These are phyloP conservation scores for Gallinago stenura DNA, from an alignment of 2,797 vertebrate genomes.

Conservation along the genomic window DNA sequence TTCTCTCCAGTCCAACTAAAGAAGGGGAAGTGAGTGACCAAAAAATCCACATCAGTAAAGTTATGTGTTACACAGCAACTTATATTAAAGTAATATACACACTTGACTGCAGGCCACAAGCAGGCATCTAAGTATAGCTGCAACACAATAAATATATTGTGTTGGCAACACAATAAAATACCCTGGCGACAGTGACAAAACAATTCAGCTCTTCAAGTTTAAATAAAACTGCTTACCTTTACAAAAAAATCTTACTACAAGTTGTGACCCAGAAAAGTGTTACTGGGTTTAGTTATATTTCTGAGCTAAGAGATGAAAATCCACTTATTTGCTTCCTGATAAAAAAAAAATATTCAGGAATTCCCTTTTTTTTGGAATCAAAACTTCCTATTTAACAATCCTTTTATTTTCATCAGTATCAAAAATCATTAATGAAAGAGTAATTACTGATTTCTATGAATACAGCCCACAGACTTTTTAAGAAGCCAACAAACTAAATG, in stretches of 20 bases:
- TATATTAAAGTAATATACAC: neutral
- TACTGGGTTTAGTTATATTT: neutral
- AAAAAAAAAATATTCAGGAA: neutral
- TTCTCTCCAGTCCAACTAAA: neutral
- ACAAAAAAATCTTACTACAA: neutral
- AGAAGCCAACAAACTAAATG: neutral
- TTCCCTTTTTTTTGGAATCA: neutral
- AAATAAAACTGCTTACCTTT: neutral
- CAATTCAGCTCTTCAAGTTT: neutral
- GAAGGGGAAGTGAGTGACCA: rapidly evolving
- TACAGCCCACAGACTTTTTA: neutral
- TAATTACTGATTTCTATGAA: neutral
- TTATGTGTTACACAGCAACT: neutral
- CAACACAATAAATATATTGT: neutral
- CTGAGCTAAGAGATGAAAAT: neutral
- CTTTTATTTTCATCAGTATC: neutral
- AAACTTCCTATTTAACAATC: neutral
- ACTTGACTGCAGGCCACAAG: neutral
- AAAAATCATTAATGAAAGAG: neutral
- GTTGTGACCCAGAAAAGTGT: neutral
- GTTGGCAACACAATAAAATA: neutral
- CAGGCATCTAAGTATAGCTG: neutral
- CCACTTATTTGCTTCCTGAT: neutral
- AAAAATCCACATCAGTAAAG: neutral
- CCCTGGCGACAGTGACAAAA: neutral